Base-by-base conservation (phyloP, 2,113 vertebrate genomes). In the Mugil cephalus region DNA sequence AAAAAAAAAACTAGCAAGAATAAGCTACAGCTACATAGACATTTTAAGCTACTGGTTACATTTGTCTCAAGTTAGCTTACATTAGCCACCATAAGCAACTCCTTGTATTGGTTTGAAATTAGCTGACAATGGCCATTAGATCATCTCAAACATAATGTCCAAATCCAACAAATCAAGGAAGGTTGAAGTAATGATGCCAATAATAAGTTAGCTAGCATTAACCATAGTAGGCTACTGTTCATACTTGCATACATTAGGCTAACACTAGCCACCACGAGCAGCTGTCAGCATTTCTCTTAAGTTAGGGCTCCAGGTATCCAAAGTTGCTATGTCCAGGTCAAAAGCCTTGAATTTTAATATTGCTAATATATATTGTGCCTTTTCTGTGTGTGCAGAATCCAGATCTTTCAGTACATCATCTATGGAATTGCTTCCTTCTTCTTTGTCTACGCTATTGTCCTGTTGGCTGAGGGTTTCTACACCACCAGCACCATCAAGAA, bases 371-470 rank as follows among this genome's bases (percentile, higher is more conserved):
- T 7, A 45, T 8, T 45, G 43, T 8, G 10, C 45, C 1, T 18
- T 11, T n/a, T 21, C 10, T 21, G 24, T 30, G 24, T 54, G 46
- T 86, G 6, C 84, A 99, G 98, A 89, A 95, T 99, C 84, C 96
- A 99, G 85, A 94, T 99, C 91, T 95, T 98, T 95, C 98, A 98
- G 93, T 98, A 99, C 88, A 94, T 97, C 90, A 99, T 99, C 94
- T 99, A 99, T 8, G 98, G 97, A 81, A 96, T 98, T 4, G 98
- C 96, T 15, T 97, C 96, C n/a, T 98, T 98, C 89, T 99, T 99
- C 94, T 97, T 98, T 85, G 87, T 98, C n/a, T 99, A 98, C 1
- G 97, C 96, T 79, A 97, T 99, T 87, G 93, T 99, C 77, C 95
- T 99, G 69, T 87, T 99, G 94, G 97, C 96, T 1, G 97, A 99